Evolutionary conservation across 2,797 vertebrate genomes (phyloP), one percentile per base, ranked within the genome.

Genomic region (Paedocypris micromegethes): DNA sequence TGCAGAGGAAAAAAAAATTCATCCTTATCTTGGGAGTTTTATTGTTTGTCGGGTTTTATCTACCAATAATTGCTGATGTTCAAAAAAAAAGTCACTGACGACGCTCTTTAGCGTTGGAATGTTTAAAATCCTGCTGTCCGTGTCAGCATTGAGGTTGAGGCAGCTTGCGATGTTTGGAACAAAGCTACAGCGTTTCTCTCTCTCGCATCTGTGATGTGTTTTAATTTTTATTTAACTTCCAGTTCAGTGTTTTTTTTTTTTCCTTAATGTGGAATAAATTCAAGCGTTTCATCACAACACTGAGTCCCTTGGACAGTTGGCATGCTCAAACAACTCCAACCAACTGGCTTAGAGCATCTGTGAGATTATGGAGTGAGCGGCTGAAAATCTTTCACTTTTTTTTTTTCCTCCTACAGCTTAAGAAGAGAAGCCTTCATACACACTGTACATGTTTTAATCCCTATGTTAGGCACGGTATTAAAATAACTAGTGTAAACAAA

Each of bases 311-410:
- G 59, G 60, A 57, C 68, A 70, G 68, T 57, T 64, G 59, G 60
- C 53, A 44, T 45, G 46, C 41, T 42, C 37, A 54, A 68, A 48
- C 4, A 64, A 47, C 67, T 55, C 62, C 59, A 68, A 69, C 51
- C 9, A 40, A 49, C 61, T 64, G 73, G 75, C 58, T 68, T 72
- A 45, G 60, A 56, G 47, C 41, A 46, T 66, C 49, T 60, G 9
- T 50, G 37, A 60, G 58, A 70, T 64, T 63, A 63, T 51, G 0
- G 40, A 62, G 53, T 41, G 4, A 41, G 59, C 59, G 55, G 54
- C 0, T 4, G 23, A 50, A 63, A 70, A 63, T 63, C 41, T 40
- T 70, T 63, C 8, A 51, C 23, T 62, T 41, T 69, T 23, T 23
- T 23, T 23, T 23, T 23, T 70, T 23, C 40, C 43, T 47, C 59